Evolutionary conservation across 2,113 vertebrate species (phyloP), one percentile per base, ranked within the genome.

Genomic region (Laterallus jamaicensis): DNA sequence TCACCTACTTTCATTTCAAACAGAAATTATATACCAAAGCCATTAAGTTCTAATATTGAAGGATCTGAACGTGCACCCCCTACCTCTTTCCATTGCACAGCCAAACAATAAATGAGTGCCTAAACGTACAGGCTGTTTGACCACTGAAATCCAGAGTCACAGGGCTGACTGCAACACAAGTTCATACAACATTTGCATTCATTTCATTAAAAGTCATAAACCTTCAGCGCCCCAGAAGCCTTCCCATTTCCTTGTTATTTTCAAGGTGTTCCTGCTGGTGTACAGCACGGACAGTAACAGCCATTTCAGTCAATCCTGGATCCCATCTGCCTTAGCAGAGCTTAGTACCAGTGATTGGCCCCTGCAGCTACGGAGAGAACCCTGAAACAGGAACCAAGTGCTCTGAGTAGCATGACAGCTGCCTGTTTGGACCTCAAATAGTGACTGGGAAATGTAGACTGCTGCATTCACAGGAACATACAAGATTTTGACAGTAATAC

Each of bases 261-360:
- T 63, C 42, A n/a, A 25, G 24, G 25, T 47, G 88, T 52, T 15
- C 14, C 2, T 28, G 59, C 16, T 39, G 39, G 35, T 47, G 44
- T 10, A 37, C 0, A 2, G 25, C 40, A 60, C 3, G 1, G 59
- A 24, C 2, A 1, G 35, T 4, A 55, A 66, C 20, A 15, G 25
- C 18, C 68, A 37, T 37, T 69, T 44, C 64, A 25, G 14, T 1
- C 47, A 39, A 26, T 31, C 42, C 50, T 47, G 64, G 19, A 31
- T 15, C 64, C 32, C 69, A 47, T 31, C 64, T 56, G 21, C 60
- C 74, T 31, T 4, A 37, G 60, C 77, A 80, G 64, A 8, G 52
- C 47, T 84, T 2, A 1, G n/a, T 69, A 50, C 25, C 64, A n/a
- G 28, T 17, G 16, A 32, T 40, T 68, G 29, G 12, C 58, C 73